phyloP scores from a whole-genome alignment of 2,113 vertebrate genomes.

The Daubentonia madagascariensis region DNA sequence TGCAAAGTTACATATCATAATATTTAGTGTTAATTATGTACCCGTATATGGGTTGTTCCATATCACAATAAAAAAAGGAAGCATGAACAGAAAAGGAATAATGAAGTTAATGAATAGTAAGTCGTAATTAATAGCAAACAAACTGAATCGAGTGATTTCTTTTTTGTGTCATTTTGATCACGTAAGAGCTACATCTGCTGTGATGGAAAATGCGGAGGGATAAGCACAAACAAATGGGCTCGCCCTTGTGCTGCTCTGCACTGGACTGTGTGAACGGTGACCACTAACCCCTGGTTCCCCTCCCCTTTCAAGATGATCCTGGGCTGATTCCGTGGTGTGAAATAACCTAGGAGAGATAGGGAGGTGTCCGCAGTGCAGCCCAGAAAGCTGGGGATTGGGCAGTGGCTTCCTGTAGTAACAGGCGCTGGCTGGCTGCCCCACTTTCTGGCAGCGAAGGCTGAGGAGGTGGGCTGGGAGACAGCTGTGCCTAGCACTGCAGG shows the following conservation, averaged over 20 bases:
- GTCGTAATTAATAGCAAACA: background rate
- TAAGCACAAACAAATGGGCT: background rate
- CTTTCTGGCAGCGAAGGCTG: conserved; percentile 43
- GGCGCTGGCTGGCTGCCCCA: conserved; percentile 72
- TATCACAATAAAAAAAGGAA: background rate
- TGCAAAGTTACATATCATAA: background rate
- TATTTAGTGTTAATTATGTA: background rate
- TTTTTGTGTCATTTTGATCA: conserved; percentile 55
- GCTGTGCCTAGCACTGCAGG: conserved; percentile 63
- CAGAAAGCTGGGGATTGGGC: conserved; percentile 78
- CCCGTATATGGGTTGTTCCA: background rate
- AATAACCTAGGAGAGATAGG: conserved; percentile 49
- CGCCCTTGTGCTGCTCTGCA: background rate
- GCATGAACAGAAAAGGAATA: background rate
- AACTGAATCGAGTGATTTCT: conserved; percentile 49
- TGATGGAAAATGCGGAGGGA: conserved; percentile 69
- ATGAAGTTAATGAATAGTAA: background rate
- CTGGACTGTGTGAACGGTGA: background rate
- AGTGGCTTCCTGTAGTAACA: conserved; percentile 76
- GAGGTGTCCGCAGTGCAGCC: conserved; percentile 72
- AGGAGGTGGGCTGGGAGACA: conserved; percentile 70
- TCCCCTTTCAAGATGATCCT: conserved; percentile 22
- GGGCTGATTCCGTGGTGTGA: conserved; percentile 43
- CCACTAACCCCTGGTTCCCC: background rate
- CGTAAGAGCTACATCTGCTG: conserved; percentile 37